phyloP scores from a whole-genome alignment of 2,113 vertebrate genomes.

The Gopherus evgoodei region DNA sequence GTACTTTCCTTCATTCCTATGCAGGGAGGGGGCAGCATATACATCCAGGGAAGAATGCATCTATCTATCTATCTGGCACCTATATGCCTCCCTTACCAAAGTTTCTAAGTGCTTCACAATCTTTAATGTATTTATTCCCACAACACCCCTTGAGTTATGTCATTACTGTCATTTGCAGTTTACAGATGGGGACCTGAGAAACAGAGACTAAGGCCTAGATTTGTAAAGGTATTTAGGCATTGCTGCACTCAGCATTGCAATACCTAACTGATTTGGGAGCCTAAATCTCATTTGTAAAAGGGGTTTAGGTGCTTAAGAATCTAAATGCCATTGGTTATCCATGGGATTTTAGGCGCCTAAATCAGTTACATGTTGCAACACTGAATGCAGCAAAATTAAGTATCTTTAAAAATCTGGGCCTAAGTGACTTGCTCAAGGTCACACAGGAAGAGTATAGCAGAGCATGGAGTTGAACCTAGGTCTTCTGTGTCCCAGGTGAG shows the following conservation, averaged over 20 bases:
- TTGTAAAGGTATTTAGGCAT: not conserved
- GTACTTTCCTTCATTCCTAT: constrained; percentile 31
- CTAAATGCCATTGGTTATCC: no score
- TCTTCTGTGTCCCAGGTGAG: not conserved
- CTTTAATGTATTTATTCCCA: constrained; percentile 18
- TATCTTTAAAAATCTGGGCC: no score
- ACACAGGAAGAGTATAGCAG: not conserved
- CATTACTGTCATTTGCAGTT: constrained; percentile 8
- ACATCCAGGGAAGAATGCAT: not conserved
- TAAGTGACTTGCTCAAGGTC: fast-evolving
- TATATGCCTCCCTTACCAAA: not conserved
- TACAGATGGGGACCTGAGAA: not conserved
- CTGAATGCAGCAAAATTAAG: no score
- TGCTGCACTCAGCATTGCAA: no score
- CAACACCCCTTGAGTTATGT: not conserved
- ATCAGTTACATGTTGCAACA: no score
- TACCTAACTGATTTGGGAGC: no score
- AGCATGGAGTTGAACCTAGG: not conserved
- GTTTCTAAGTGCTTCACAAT: not conserved
- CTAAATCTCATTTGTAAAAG: no score
- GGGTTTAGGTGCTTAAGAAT: no score
- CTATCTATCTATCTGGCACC: not conserved
- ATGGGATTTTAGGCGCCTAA: no score
- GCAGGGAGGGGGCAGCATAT: constrained; percentile 8
- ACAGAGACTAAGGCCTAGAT: not conserved